phyloP scores from a whole-genome alignment of 2,113 vertebrate species.

The Charadrius vociferus region DNA sequence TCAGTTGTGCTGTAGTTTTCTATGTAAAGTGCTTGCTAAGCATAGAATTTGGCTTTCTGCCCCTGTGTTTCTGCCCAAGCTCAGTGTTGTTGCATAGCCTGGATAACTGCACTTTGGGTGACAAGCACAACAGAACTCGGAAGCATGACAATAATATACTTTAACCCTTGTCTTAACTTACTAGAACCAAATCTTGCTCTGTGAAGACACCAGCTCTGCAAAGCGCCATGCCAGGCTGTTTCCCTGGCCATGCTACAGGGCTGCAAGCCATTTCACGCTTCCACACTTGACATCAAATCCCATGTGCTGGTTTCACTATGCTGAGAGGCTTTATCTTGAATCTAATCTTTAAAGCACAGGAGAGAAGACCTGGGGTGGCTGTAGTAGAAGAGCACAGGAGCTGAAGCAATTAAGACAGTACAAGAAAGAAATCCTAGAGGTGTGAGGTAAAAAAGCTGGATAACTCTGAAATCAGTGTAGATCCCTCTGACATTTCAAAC shows the following conservation, averaged over 20 bases:
- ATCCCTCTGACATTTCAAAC: neutral
- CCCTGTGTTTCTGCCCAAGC: constrained; percentile 21
- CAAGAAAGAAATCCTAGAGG: neutral
- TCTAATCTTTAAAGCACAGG: neutral
- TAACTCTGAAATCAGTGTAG: neutral
- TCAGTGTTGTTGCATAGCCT: constrained; percentile 6
- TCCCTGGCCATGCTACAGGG: neutral
- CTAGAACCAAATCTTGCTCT: neutral
- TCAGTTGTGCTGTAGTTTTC: constrained; percentile 32
- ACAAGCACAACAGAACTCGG: constrained; percentile 18
- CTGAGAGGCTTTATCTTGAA: neutral
- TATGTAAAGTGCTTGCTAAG: constrained; percentile 52
- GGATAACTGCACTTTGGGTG: neutral
- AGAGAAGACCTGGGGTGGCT: neutral
- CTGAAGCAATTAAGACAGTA: neutral
- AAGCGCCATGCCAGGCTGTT: neutral
- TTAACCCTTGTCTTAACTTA: neutral
- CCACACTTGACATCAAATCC: neutral
- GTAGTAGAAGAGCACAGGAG: neutral
- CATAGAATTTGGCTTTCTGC: constrained; percentile 32
- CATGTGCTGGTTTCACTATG: neutral
- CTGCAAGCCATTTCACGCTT: neutral
- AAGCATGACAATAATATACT: neutral
- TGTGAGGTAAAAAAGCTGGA: neutral
- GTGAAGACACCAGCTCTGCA: accelerated